A percentile compares a stretch with the other conserved stretches of the same genome.
These are phyloP conservation scores for Torymus tubicola DNA, from an alignment of 2,888 invertebrate species.

Conservation along the genomic window DNA sequence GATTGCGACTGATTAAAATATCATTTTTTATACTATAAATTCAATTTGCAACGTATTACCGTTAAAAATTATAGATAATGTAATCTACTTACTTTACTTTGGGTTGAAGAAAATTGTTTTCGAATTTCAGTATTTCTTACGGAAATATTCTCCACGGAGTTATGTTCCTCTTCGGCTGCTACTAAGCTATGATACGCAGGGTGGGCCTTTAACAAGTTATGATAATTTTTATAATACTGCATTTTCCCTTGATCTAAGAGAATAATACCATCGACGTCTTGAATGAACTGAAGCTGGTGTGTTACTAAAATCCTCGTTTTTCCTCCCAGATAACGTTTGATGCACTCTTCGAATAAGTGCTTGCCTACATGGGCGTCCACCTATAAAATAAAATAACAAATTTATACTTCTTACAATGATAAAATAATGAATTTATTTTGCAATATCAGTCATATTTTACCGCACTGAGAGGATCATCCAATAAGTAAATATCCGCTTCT, in stretches of 20 bases:
- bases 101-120: slow-evolving; percentile 26
- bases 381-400: slow-evolving; percentile 19
- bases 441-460: slow-evolving; percentile 68
- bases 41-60: too few relatives aligned
- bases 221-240: slow-evolving; percentile 66
- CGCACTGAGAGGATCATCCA: slow-evolving; percentile 90
- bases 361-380: slow-evolving; percentile 87
- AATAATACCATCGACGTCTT: slow-evolving; percentile 72
- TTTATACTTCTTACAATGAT: not conserved
- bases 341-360: slow-evolving; percentile 86
- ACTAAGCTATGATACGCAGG: slow-evolving; percentile 69
- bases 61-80: not conserved
- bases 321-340: slow-evolving; percentile 80
- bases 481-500: slow-evolving; percentile 87
- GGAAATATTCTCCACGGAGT: slow-evolving; percentile 16
- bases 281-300: slow-evolving; percentile 84
- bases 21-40: not conserved
- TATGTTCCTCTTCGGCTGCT: slow-evolving; percentile 64
- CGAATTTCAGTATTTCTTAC: not conserved
- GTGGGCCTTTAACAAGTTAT: slow-evolving; percentile 64
- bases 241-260: slow-evolving; percentile 69
- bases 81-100: slow-evolving; percentile 25
- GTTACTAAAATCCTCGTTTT: slow-evolving; percentile 88
- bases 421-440: too few relatives aligned
- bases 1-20: slow-evolving; percentile 65